These are phyloP conservation scores for Erpornis zantholeuca DNA, from an alignment of 2,113 vertebrate species.

Conservation along the genomic window DNA sequence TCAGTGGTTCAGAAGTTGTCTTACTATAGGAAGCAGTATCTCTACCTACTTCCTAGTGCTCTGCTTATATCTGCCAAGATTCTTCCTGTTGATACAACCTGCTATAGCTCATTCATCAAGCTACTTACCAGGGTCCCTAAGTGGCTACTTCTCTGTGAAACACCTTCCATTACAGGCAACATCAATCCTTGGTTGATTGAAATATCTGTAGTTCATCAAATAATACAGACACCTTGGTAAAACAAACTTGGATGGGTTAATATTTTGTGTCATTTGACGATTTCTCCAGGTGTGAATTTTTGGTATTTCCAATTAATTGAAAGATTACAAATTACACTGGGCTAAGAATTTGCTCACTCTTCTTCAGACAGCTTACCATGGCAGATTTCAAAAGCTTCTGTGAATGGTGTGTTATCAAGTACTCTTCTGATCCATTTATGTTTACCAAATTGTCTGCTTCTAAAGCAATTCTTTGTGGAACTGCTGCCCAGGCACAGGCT, in stretches of 20 bases:
- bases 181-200: background rate
- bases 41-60: background rate
- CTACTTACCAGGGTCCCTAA: background rate
- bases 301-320: background rate
- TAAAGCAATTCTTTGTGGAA: background rate
- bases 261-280: background rate
- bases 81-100: background rate
- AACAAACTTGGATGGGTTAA: background rate
- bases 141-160: background rate
- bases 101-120: background rate
- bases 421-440: background rate
- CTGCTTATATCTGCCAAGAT: background rate
- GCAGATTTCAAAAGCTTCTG: background rate
- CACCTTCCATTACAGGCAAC: background rate
- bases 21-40: background rate
- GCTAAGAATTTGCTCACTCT: background rate
- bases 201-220: background rate
- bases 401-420: background rate
- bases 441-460: background rate
- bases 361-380: background rate
- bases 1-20: background rate
- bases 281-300: background rate
- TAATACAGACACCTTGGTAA: background rate
- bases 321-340: background rate
- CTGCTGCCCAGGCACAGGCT: background rate